Conservation (phyloP, 2,797 vertebrate species). For the Okamejei kenojei region DNA sequence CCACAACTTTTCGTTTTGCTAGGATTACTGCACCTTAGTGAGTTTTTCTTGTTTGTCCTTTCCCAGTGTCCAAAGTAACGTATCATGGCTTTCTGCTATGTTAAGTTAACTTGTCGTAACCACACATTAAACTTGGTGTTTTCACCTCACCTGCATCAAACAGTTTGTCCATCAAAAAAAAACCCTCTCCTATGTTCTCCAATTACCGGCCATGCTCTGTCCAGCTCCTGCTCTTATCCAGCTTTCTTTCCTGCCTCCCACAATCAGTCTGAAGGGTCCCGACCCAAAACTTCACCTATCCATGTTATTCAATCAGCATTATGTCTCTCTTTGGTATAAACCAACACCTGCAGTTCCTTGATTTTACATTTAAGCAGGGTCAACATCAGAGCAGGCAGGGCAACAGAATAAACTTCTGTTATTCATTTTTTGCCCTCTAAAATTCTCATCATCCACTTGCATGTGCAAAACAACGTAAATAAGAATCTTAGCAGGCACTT, state of each 20-base stretch:
- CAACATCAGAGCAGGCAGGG: not conserved
- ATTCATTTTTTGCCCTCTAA: not conserved
- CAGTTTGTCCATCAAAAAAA: no score
- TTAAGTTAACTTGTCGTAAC: not conserved
- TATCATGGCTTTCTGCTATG: not conserved
- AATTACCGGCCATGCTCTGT: no score
- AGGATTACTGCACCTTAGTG: not conserved
- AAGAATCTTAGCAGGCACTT: not conserved
- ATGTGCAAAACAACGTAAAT: not conserved
- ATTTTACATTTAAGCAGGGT: not conserved
- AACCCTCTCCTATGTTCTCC: no score
- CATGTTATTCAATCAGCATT: no score
- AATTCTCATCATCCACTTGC: not conserved
- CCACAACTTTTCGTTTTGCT: not conserved
- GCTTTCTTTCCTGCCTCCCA: no score
- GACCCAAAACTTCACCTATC: no score
- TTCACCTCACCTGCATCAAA: not conserved
- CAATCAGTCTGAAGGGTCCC: no score
- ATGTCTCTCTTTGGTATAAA: no score
- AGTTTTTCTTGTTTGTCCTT: not conserved
- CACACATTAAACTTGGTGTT: not conserved
- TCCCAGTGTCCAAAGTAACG: not conserved
- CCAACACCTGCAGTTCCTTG: no score
- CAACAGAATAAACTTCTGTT: not conserved
- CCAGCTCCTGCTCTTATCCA: no score